Conservation (phyloP, 2,113 vertebrate genomes). For the Puffinus mauretanicus region DNA sequence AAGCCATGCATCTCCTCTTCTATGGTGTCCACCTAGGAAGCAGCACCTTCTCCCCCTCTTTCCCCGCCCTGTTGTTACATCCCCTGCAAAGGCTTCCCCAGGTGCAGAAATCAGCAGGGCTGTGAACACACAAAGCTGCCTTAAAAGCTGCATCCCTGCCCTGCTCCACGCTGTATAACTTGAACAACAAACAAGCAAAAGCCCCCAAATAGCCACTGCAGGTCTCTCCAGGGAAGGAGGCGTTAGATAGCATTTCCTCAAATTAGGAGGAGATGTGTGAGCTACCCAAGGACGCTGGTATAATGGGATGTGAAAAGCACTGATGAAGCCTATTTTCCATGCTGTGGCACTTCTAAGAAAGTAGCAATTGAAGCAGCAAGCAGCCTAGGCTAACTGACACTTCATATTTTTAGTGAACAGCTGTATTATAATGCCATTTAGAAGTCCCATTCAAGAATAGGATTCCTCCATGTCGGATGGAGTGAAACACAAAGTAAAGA, state of each 20-base stretch:
- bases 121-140: background rate
- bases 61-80: background rate
- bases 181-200: background rate
- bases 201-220: background rate
- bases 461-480: background rate
- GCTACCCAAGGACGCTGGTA: background rate
- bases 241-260: background rate
- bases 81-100: background rate
- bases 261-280: background rate
- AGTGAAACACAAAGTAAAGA: background rate
- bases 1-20: background rate
- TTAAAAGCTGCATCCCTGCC: background rate
- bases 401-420: background rate
- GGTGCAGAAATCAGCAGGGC: background rate
- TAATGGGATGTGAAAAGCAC: background rate
- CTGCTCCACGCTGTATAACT: background rate
- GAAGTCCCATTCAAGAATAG: background rate
- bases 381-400: background rate
- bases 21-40: background rate
- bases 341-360: background rate
- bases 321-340: slow-evolving; percentile 8
- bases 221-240: background rate
- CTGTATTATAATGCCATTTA: background rate
- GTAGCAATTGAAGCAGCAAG: slow-evolving; percentile 32
- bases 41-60: background rate